Evolutionary conservation across 2,888 invertebrate genomes (phyloP), one percentile per base, ranked within the genome.

Genomic region (Junonia oenone): DNA sequence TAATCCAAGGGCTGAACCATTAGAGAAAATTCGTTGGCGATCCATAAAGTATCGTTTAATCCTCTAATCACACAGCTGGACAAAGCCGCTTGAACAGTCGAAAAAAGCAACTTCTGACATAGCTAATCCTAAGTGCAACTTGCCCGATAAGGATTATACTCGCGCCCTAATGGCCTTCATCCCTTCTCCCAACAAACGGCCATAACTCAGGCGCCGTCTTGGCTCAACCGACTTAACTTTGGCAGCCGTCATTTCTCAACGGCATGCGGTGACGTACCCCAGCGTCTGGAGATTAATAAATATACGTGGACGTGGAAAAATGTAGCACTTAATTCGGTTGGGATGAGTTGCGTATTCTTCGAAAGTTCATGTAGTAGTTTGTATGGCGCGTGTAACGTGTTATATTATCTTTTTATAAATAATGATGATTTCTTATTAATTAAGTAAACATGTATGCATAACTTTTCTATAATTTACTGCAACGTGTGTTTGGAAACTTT

Each of bases 181-280:
- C 89, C 89, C 79, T 73, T 78, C 76, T 81, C 82, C 83, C 85
- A 86, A 88, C 89, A 90, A 89, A 83, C 83, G 86, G 76, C 80
- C 84, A 88, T 89, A 89, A 88, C 79, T 89, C 88, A 87, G 74
- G 74, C 75, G 70, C 81, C 85, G 82, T 83, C 82, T 83, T 83
- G 83, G 84, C 88, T 87, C 84, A 86, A 85, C 82, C 88, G 89
- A 87, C 89, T 89, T 89, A 89, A 82, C 85, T 89, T 89, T 87
- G 89, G 89, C 88, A 89, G 87, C 75, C 89, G 86, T 90, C 89
- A 89, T 90, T 90, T 89, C 90, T 90, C 90, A 90, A 86, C 82
- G 84, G 83, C 84, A 84, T 78, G 80, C 82, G 83, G 81, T 82
- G 87, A 86, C 83, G 84, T 81, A 76, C 77, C 71, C 73, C 74